Evolutionary conservation across 2,888 invertebrate genomes (phyloP).

Genomic region (Rutpela maculata): DNA sequence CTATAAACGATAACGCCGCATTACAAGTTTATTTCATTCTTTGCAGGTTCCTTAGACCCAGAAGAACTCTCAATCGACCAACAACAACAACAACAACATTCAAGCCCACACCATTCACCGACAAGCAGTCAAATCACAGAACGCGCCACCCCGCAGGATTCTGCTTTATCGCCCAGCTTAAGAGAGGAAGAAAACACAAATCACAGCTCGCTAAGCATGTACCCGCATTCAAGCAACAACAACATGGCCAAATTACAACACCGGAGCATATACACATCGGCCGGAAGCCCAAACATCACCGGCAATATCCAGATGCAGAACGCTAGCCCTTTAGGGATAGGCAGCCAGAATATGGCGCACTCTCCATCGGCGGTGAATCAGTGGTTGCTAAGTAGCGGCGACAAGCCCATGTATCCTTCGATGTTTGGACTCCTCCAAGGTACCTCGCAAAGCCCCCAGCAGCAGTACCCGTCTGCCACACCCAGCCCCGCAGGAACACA

Average conservation of each 20-base stretch:
- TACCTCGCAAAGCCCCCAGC: constrained; percentile 77
- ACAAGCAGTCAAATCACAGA: constrained; percentile 74
- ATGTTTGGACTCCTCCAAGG: constrained; percentile 80
- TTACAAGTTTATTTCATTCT: constrained; percentile 40
- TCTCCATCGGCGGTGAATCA: constrained; percentile 80
- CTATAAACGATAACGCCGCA: constrained; percentile 33
- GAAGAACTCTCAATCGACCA: constrained; percentile 85
- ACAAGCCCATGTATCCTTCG: constrained; percentile 80
- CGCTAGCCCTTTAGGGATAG: constrained; percentile 71
- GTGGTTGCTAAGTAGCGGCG: constrained; percentile 84
- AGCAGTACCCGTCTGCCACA: constrained; percentile 74
- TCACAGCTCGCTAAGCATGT: constrained; percentile 81
- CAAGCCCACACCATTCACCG: constrained; percentile 67
- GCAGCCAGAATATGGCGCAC: constrained; percentile 73
- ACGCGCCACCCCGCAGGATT: constrained; percentile 76
- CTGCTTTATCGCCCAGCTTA: constrained; percentile 78
- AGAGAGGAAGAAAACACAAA: constrained; percentile 86
- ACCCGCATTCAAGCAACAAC: constrained; percentile 69
- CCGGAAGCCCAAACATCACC: constrained; percentile 76
- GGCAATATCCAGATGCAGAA: constrained; percentile 72
- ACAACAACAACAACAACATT: constrained; percentile 56
- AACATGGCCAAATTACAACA: constrained; percentile 69
- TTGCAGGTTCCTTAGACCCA: constrained; percentile 86
- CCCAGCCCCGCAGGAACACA: constrained; percentile 77
- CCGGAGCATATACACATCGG: constrained; percentile 82